Percentiles rank a stretch among this genome's conserved stretches.
These are phyloP conservation scores for Triplophysa dalaica DNA, from an alignment of 2,113 vertebrate genomes.

Conservation along the genomic window DNA sequence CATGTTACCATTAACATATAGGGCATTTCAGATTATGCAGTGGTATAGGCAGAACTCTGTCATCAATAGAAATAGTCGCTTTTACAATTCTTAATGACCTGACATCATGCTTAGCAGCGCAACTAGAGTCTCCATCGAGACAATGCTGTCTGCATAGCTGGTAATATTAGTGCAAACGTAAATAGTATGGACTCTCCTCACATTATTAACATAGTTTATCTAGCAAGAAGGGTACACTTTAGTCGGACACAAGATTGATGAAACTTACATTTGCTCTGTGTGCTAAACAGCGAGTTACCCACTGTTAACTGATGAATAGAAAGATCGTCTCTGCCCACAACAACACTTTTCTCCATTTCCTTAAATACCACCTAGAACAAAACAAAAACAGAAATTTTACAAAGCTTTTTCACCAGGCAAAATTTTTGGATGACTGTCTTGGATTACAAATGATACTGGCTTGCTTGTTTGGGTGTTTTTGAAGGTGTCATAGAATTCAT, in stretches of 20 bases:
- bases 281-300: constrained; percentile 71
- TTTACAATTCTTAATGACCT: constrained; percentile 37
- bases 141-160: constrained; percentile 50
- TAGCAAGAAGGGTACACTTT: background rate
- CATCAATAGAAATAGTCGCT: constrained; percentile 44
- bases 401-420: background rate
- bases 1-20: constrained; percentile 25
- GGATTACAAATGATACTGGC: too few species aligned
- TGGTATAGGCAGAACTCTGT: constrained; percentile 23
- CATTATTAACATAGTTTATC: background rate
- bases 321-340: constrained; percentile 71
- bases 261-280: constrained; percentile 88
- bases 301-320: constrained; percentile 72
- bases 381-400: background rate
- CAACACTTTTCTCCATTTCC: constrained; percentile 82
- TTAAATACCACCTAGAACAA: constrained; percentile 84
- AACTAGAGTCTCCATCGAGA: constrained; percentile 28
- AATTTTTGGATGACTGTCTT: too few species aligned
- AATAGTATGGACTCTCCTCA: constrained; percentile 2
- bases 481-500: too few species aligned
- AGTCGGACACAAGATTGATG: background rate
- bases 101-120: constrained; percentile 26
- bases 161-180: constrained; percentile 33
- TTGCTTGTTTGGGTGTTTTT: too few species aligned
- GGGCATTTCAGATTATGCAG: constrained; percentile 24